Base-by-base conservation (phyloP, 2,797 vertebrate species). In the Falco concolor region DNA sequence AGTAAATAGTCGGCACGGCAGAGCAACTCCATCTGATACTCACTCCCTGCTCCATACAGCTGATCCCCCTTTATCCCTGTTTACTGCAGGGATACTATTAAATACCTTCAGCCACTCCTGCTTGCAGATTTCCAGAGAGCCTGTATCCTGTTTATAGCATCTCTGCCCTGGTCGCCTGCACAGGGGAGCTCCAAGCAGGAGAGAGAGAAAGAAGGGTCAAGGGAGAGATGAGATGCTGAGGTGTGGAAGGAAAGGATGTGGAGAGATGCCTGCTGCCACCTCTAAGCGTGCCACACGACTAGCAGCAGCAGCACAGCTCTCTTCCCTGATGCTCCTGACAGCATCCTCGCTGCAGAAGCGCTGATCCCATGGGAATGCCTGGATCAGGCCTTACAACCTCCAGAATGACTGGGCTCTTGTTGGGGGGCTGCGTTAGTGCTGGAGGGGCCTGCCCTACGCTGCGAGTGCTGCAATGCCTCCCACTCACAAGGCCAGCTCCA, bases 21-120 rank as follows among this genome's bases (percentile, higher is more conserved):
- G 74, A 93, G 87, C 45, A 74, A 9, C 83, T 93, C 73, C 82
- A 76, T 93, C 89, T 92, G 89, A 96, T 59, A 13, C 94, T 24
- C 34, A 20, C 44, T 75, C 73, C 84, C 77, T 67, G 52, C 88
- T 88, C 81, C 87, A 72, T 79, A 28, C 88, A 92, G 89, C 95
- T 95, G 96, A 97, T 95, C 93, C 90, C 27, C 47, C 67, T 96
- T 96, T 93, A 96, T 96, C 91, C 84, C 82, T 89, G 92, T 95
- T 94, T 93, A 94, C 94, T 93, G 83, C 87, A 78, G 68, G 60
- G 78, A 84, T 84, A 63, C 89, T 67, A 4, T 85, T 69, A 90
- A 96, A 95, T 96, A 83, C 87, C 90, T 95, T 92, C 86, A 79
- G 86, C 75, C 36, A 0, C 86, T 96, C 88, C 90, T 70, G 59